phyloP scores from a whole-genome alignment of 1,140 invertebrate species.

The Drosophila willistoni region DNA sequence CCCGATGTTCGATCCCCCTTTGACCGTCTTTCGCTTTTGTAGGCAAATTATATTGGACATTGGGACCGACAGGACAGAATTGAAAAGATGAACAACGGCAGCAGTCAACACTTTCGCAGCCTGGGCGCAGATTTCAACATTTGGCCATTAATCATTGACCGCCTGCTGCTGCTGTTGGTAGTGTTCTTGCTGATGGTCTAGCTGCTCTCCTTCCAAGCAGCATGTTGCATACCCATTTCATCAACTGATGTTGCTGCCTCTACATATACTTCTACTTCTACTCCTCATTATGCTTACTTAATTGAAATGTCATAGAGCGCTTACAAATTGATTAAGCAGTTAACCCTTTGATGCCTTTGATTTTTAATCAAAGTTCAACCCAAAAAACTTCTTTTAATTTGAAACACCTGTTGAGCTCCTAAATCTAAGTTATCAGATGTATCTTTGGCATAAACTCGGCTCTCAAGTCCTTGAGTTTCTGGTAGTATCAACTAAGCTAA shows the following conservation, averaged over 20 bases:
- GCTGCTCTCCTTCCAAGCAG: constrained; percentile 1
- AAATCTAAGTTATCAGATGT: no score
- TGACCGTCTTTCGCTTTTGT: constrained; percentile 1
- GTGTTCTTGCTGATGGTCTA: neutral
- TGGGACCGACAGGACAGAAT: neutral
- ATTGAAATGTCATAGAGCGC: constrained; percentile 61
- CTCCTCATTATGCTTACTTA: constrained; percentile 51
- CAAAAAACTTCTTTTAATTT: neutral
- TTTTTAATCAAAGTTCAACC: neutral
- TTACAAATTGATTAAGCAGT: constrained; percentile 17
- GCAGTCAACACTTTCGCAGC: constrained; percentile 59
- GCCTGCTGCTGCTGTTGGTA: constrained; percentile 32
- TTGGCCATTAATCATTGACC: constrained; percentile 58
- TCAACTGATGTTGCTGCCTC: neutral
- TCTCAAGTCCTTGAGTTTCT: no score
- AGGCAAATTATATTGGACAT: constrained; percentile 24
- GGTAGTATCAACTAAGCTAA: no score
- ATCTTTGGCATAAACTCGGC: no score
- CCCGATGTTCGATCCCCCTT: constrained; percentile 1
- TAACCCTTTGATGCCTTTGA: constrained; percentile 1
- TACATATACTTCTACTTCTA: neutral
- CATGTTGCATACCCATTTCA: neutral
- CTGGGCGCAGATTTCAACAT: constrained; percentile 42
- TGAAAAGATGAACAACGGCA: constrained; percentile 44
- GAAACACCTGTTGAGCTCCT: neutral